These are phyloP conservation scores for Hemibagrus guttatus DNA, from an alignment of 2,797 vertebrate species.

Conservation along the genomic window DNA sequence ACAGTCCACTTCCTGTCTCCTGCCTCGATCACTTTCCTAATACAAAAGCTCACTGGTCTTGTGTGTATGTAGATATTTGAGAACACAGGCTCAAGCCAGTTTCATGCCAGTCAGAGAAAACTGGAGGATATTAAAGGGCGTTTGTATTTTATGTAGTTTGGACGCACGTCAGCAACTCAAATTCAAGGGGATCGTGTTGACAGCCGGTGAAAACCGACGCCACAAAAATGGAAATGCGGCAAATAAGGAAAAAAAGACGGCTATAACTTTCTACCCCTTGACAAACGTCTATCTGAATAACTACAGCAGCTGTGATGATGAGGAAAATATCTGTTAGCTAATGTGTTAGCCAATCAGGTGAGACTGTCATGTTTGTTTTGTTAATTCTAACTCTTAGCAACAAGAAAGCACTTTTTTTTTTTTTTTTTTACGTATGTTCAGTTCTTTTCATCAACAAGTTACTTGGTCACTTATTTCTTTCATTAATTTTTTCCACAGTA, in stretches of 20 bases:
- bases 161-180: background rate
- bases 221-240: background rate
- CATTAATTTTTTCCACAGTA: background rate
- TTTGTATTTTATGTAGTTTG: background rate
- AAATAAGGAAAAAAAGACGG: background rate
- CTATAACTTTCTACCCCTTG: background rate
- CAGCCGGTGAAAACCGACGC: background rate
- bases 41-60: constrained; percentile 17
- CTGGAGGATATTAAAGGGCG: background rate
- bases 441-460: background rate
- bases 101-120: background rate
- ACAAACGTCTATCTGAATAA: background rate
- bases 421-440: background rate
- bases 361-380: background rate
- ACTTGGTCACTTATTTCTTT: background rate
- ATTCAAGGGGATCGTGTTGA: background rate
- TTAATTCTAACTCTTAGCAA: background rate
- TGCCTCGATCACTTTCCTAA: constrained; percentile 1
- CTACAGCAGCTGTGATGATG: background rate
- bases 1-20: constrained; percentile 39
- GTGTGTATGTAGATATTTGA: background rate
- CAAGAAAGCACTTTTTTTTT: background rate
- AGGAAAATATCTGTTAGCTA: background rate
- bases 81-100: background rate
- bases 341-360: background rate